phyloP scores from a whole-genome alignment of 2,797 vertebrate species.

The Rhinogobio ventralis region DNA sequence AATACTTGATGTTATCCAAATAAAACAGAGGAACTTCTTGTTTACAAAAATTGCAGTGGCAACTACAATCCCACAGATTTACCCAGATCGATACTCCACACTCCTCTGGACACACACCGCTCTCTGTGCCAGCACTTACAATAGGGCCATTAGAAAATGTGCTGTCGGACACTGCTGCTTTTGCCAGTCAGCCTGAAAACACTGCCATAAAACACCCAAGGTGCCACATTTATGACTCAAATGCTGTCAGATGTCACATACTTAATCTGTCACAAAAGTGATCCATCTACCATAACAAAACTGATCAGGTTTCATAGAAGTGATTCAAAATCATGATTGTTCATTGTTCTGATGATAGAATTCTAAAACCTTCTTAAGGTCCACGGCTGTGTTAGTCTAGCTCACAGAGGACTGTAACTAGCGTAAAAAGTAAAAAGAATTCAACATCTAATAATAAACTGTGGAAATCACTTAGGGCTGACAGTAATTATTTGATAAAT shows the following conservation, averaged over 20 bases:
- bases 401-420: background rate
- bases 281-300: background rate
- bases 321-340: background rate
- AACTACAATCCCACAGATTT: constrained; percentile 10
- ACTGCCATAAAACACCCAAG: constrained; percentile 3
- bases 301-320: constrained; percentile 4
- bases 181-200: constrained; percentile 13
- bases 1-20: background rate
- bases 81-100: background rate
- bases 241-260: background rate
- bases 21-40: background rate
- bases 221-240: background rate
- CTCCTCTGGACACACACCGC: constrained; percentile 1
- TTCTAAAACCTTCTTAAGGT: background rate
- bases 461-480: background rate
- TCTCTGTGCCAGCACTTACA: constrained; percentile 11
- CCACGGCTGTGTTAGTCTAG: background rate
- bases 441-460: background rate
- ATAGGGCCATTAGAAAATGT: constrained; percentile 21
- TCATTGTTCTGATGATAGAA: background rate
- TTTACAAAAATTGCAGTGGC: background rate
- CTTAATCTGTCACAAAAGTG: background rate
- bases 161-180: background rate
- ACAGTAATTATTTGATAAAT: constrained; percentile 5
- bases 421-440: background rate